Base-by-base conservation (phyloP, 2,888 invertebrate species). In the Mellilla xanthometata region DNA sequence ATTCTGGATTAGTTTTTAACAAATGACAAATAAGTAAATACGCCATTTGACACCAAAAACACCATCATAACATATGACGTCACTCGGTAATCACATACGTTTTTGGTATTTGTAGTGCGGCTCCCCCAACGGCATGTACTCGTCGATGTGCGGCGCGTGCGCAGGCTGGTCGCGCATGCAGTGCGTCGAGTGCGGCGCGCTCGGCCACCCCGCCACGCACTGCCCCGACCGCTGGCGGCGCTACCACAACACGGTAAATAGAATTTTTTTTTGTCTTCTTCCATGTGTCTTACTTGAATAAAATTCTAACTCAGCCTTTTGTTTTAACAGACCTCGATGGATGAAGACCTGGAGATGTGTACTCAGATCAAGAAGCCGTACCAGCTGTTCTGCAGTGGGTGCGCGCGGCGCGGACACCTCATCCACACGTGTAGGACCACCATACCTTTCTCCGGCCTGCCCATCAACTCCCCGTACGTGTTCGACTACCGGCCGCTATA, bases 221-320 rank as follows among this genome's bases (percentile, higher is more conserved):
- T 95, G 95, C 60, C 95, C 95, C 0, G 95, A 95, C 76, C 78
- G 92, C 28, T 95, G 95, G 95, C 91, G 95, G 35, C 90, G 94
- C 43, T 95, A 94, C 77, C 94, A 94, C 71, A 91, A 93, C 54
- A 95, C 94, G 52, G 95, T 86, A 52, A 68, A 54, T 38, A 19
- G n/a, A n/a, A n/a, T n/a, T n/a, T n/a, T n/a, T n/a, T n/a, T n/a
- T n/a, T n/a, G n/a, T n/a, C n/a, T n/a, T n/a, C n/a, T n/a, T n/a
- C n/a, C n/a, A n/a, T n/a, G n/a, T n/a, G n/a, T n/a, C n/a, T n/a
- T n/a, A n/a, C n/a, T n/a, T n/a, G n/a, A n/a, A n/a, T n/a, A n/a
- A n/a, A n/a, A n/a, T n/a, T n/a, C n/a, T n/a, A n/a, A n/a, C n/a
- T n/a, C n/a, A n/a, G n/a, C n/a, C n/a, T n/a, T n/a, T n/a, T n/a